Evolutionary conservation across 2,113 vertebrate genomes (phyloP).

Genomic region (Cebidichthys violaceus): DNA sequence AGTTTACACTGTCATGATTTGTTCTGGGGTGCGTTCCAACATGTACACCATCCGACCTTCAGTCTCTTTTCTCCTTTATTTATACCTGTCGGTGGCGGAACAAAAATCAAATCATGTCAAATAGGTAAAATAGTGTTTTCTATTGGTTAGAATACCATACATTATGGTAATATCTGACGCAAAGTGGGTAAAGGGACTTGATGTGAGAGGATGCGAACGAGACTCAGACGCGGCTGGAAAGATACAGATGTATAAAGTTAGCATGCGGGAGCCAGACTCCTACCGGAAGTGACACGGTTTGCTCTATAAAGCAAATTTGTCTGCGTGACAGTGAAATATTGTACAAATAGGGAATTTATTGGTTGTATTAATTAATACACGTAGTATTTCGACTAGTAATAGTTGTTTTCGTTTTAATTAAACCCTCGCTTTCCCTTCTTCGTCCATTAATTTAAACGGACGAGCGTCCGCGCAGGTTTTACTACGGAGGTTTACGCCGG

Average conservation of each 20-base stretch:
- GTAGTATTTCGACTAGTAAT: rapidly evolving
- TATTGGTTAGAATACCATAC: not conserved
- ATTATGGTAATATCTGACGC: rapidly evolving
- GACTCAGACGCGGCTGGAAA: constrained; percentile 61
- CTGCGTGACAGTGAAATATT: rapidly evolving
- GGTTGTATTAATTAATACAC: rapidly evolving
- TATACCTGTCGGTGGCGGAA: rapidly evolving
- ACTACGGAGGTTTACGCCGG: constrained; percentile 5
- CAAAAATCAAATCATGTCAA: rapidly evolving
- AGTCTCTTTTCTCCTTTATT: not conserved
- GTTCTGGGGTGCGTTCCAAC: constrained; percentile 38
- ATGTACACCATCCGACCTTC: constrained; percentile 17
- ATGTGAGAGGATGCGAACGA: constrained; percentile 38
- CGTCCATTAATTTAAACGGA: rapidly evolving
- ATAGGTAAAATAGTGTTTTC: rapidly evolving
- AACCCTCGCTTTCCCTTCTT: rapidly evolving
- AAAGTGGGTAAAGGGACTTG: not conserved
- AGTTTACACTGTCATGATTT: constrained; percentile 18
- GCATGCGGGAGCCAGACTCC: rapidly evolving
- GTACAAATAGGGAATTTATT: rapidly evolving
- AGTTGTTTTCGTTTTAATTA: rapidly evolving
- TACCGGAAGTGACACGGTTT: constrained; percentile 29
- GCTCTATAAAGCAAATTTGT: not conserved
- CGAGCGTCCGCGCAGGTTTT: rapidly evolving
- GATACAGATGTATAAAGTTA: constrained; percentile 67